Percentiles rank a stretch among this genome's conserved stretches.
Evolutionary conservation across 2,888 invertebrate genomes (phyloP).

Genomic region (Watsonalla binaria): DNA sequence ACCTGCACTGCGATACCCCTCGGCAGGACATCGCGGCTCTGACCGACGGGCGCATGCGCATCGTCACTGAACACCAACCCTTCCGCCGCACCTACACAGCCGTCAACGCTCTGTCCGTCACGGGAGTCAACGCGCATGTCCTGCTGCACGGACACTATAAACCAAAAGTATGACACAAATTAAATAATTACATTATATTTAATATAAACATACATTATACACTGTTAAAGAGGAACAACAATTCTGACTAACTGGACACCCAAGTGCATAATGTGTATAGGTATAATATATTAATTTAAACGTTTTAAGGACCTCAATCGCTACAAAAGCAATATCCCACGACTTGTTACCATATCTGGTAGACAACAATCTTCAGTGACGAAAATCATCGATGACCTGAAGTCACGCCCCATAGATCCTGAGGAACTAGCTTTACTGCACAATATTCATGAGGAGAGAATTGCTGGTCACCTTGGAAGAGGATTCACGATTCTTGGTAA

Average conservation of each 20-base stretch:
- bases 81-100: conserved; percentile 73
- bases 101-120: conserved; percentile 43
- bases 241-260: too few relatives aligned
- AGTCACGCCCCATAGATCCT: conserved; percentile 40
- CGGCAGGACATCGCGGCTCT: conserved; percentile 64
- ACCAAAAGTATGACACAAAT: conserved; percentile 34
- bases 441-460: conserved; percentile 38
- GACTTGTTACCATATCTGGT: conserved; percentile 39
- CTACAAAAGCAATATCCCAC: conserved; percentile 40
- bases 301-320: conserved; percentile 30
- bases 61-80: conserved; percentile 77
- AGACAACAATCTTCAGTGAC: conserved; percentile 38
- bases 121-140: conserved; percentile 46
- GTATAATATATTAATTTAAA: too few relatives aligned
- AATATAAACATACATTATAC: too few relatives aligned
- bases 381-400: conserved; percentile 34
- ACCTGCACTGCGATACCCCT: conserved; percentile 82
- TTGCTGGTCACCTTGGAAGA: conserved; percentile 46
- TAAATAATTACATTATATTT: too few relatives aligned
- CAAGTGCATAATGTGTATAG: too few relatives aligned
- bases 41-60: conserved; percentile 66
- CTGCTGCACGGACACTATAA: conserved; percentile 41
- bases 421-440: conserved; percentile 46
- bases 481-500: conserved; percentile 44
- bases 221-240: too few relatives aligned